These are phyloP conservation scores for Enteromius unitaeniatus DNA, from an alignment of 2,797 vertebrate genomes.

Conservation along the genomic window DNA sequence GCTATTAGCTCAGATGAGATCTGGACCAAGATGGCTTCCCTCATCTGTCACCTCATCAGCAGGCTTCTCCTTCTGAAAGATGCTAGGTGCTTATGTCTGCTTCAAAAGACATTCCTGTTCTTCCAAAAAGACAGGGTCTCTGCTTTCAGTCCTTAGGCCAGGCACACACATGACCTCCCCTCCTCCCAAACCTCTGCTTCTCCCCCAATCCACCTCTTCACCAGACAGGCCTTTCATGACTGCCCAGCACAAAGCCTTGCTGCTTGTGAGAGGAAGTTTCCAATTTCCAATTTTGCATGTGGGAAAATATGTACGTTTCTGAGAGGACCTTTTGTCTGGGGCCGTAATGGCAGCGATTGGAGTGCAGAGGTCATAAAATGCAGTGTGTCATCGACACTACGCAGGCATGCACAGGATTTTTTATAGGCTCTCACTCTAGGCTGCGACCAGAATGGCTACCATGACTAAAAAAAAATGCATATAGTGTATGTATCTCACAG, in stretches of 20 bases:
- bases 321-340: slow-evolving; percentile 79
- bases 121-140: slow-evolving; percentile 71
- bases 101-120: slow-evolving; percentile 63
- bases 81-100: slow-evolving; percentile 54
- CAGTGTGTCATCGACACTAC: slow-evolving; percentile 73
- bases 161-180: slow-evolving; percentile 67
- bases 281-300: slow-evolving; percentile 76
- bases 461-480: neutral
- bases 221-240: slow-evolving; percentile 76
- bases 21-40: slow-evolving; percentile 26
- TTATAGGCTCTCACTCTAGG: slow-evolving; percentile 66
- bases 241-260: slow-evolving; percentile 77
- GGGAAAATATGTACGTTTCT: slow-evolving; percentile 78
- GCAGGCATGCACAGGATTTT: slow-evolving; percentile 71
- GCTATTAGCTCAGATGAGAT: slow-evolving; percentile 50
- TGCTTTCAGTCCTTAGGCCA: slow-evolving; percentile 72
- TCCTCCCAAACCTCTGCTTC: slow-evolving; percentile 52
- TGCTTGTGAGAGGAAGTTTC: slow-evolving; percentile 80
- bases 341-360: slow-evolving; percentile 72
- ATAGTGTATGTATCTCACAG: neutral
- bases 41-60: slow-evolving; percentile 61
- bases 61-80: slow-evolving; percentile 61
- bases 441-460: slow-evolving; percentile 11
- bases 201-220: slow-evolving; percentile 46
- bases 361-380: slow-evolving; percentile 74